Evolutionary conservation across 2,797 vertebrate genomes (phyloP).

Genomic region (Tolypeutes matacus): DNA sequence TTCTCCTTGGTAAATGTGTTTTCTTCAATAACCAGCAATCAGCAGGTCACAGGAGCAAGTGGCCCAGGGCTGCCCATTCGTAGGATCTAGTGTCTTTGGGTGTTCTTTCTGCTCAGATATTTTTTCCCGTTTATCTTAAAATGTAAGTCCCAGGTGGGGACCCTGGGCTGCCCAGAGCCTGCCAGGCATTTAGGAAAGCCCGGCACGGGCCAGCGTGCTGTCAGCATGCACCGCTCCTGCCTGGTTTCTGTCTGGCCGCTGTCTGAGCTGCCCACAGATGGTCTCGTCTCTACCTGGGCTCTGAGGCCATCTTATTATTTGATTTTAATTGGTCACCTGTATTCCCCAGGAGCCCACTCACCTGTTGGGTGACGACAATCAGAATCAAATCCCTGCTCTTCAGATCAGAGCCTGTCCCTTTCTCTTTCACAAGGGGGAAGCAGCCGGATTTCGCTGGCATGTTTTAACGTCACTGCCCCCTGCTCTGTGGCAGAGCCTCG

Average conservation of each 20-base stretch:
- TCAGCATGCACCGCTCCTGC: not conserved
- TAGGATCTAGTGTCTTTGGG: not conserved
- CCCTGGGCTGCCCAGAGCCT: not conserved
- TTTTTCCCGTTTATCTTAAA: not conserved
- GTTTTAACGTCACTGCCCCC: not conserved
- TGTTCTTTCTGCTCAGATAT: not conserved
- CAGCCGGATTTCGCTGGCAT: not conserved
- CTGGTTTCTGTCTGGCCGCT: not conserved
- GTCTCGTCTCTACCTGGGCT: not conserved
- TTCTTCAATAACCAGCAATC: not conserved
- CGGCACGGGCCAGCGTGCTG: no score
- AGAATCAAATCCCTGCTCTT: not conserved
- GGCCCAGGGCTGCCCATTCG: not conserved
- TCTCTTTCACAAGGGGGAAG: not conserved
- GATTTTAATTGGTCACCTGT: not conserved
- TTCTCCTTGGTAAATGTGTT: not conserved
- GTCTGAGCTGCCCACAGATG: fast-evolving
- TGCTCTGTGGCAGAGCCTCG: fast-evolving
- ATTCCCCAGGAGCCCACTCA: not conserved
- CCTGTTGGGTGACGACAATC: not conserved
- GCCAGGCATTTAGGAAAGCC: not conserved
- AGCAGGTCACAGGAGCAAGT: no score
- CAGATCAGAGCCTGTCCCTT: not conserved
- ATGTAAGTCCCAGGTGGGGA: not conserved
- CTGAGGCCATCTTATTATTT: not conserved